These are phyloP conservation scores for Cariama cristata DNA, from an alignment of 2,113 vertebrate species.

Conservation along the genomic window DNA sequence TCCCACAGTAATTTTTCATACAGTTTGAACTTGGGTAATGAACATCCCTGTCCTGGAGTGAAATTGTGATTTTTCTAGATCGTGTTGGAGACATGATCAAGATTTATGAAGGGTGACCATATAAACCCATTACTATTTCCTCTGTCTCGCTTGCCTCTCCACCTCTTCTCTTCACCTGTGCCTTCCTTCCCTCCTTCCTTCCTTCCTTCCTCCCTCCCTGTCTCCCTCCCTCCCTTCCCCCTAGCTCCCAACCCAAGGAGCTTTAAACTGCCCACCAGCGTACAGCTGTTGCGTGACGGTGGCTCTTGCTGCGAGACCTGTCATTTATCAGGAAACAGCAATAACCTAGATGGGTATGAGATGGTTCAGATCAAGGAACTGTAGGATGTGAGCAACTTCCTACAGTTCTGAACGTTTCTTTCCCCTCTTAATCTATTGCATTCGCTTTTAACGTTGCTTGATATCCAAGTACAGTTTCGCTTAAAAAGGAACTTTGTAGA, in stretches of 20 bases:
- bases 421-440: not conserved
- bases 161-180: not conserved
- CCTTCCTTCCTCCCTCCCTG: fast-evolving
- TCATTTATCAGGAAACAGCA: conserved; percentile 21
- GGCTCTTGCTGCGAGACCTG: not conserved
- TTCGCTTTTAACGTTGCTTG: not conserved
- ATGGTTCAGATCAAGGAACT: not conserved
- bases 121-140: conserved; percentile 47
- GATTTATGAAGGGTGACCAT: conserved; percentile 65
- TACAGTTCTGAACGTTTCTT: not conserved
- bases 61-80: conserved; percentile 71
- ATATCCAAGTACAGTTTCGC: not conserved
- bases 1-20: conserved; percentile 74
- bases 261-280: not conserved
- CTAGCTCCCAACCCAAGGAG: not conserved
- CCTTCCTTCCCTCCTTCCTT: not conserved
- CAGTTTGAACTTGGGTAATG: conserved; percentile 68
- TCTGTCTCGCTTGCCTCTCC: not conserved
- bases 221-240: too few species aligned
- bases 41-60: conserved; percentile 60
- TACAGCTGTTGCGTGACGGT: not conserved
- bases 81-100: conserved; percentile 61
- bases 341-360: not conserved
- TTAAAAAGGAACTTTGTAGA: not conserved
- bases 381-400: not conserved